These are phyloP conservation scores for Ornithoptera alexandrae DNA, from an alignment of 2,888 invertebrate species.

Conservation along the genomic window DNA sequence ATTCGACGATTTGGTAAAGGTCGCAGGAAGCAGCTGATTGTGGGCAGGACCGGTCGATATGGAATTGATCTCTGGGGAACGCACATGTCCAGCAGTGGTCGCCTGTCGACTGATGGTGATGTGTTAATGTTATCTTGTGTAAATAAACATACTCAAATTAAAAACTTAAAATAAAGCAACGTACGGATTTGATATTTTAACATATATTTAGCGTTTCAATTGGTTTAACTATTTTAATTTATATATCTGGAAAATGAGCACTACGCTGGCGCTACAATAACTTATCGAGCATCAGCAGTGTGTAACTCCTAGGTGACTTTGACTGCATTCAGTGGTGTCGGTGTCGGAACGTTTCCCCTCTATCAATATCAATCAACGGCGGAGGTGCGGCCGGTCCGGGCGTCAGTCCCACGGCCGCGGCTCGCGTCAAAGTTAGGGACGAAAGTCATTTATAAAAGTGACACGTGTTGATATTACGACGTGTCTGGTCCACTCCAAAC, in stretches of 20 bases:
- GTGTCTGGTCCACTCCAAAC: conserved; percentile 35
- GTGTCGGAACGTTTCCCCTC: conserved; percentile 39
- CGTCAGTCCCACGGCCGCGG: conserved; percentile 52
- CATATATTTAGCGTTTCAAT: too few relatives aligned
- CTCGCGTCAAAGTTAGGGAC: conserved; percentile 50
- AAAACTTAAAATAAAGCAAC: too few relatives aligned
- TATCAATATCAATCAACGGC: conserved; percentile 71
- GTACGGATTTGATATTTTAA: too few relatives aligned
- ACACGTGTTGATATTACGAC: conserved; percentile 59
- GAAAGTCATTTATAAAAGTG: conserved; percentile 63
- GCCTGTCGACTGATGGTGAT: too few relatives aligned
- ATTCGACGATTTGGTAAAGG: too few relatives aligned
- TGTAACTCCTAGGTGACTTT: background rate
- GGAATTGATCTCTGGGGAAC: too few relatives aligned
- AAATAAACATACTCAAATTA: too few relatives aligned
- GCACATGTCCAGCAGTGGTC: too few relatives aligned
- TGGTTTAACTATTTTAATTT: background rate
- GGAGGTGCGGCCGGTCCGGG: conserved; percentile 27
- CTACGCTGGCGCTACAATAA: background rate
- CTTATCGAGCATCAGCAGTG: background rate
- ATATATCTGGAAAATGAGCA: background rate
- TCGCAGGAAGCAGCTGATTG: too few relatives aligned
- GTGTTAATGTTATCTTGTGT: too few relatives aligned
- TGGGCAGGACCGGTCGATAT: too few relatives aligned
- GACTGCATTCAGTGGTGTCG: conserved; percentile 15